Percentiles rank a stretch among this genome's conserved stretches.
phyloP scores from a whole-genome alignment of 2,113 vertebrate genomes.

The Solea senegalensis region DNA sequence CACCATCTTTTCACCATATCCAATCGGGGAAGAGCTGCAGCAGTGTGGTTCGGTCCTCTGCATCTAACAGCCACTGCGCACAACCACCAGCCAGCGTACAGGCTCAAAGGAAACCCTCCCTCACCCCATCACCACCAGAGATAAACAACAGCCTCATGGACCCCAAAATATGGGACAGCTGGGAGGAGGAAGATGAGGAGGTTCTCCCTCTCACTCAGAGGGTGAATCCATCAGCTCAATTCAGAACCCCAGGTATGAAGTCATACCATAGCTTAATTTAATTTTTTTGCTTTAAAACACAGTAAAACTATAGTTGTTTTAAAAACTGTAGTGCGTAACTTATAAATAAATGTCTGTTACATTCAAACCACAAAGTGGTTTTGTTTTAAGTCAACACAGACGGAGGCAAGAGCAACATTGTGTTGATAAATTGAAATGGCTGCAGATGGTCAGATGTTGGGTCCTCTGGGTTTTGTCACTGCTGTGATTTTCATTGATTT shows the following conservation, averaged over 20 bases:
- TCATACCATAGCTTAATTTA: not conserved
- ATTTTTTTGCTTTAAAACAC: no score
- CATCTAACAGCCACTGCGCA: not conserved
- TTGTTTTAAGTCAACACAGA: no score
- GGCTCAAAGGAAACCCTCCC: not conserved
- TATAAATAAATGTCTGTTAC: no score
- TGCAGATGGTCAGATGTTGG: no score
- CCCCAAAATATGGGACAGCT: constrained; percentile 85
- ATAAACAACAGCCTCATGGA: constrained; percentile 76
- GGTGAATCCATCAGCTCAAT: constrained; percentile 43
- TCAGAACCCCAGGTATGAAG: constrained; percentile 84
- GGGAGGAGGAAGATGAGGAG: constrained; percentile 77
- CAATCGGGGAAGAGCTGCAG: not conserved
- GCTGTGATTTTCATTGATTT: no score
- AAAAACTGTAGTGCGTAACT: no score
- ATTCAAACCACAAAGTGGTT: no score
- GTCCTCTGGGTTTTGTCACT: no score
- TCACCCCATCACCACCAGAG: constrained; percentile 15
- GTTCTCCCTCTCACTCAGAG: constrained; percentile 77
- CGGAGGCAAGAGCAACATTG: no score
- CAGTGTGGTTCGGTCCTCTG: not conserved
- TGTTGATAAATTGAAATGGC: no score
- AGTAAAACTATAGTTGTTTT: no score
- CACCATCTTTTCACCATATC: not conserved
- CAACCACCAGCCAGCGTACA: not conserved